Conservation (phyloP, 2,888 invertebrate genomes). For the Celastrina argiolus region DNA sequence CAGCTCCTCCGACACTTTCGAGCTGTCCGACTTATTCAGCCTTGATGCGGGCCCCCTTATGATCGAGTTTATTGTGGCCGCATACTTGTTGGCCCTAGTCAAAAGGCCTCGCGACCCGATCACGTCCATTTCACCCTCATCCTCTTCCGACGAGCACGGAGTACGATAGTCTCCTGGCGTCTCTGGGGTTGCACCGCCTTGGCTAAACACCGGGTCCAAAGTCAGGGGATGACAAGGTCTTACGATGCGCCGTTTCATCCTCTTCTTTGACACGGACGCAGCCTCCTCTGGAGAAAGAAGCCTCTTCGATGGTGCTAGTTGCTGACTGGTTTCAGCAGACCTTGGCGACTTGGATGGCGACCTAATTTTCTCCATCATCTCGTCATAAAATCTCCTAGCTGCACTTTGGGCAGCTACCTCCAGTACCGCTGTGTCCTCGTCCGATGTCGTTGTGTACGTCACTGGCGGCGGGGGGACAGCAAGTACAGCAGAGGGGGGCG, state of each 20-base stretch:
- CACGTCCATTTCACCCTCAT: not conserved
- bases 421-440: not conserved
- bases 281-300: not conserved
- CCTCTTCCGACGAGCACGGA: not conserved
- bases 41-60: not conserved
- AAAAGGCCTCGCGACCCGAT: not conserved
- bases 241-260: not conserved
- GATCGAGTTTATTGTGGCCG: not conserved
- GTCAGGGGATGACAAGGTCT: not conserved
- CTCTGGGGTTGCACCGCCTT: too few species aligned
- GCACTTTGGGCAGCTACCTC: not conserved
- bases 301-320: not conserved
- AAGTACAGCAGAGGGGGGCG: too few species aligned
- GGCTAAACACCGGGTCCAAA: not conserved
- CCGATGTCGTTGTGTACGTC: not conserved
- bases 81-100: not conserved
- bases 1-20: not conserved
- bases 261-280: not conserved
- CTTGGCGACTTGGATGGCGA: not conserved
- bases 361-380: not conserved
- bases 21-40: not conserved
- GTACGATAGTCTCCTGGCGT: not conserved
- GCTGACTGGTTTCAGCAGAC: not conserved
- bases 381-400: not conserved
- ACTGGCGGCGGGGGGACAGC: not conserved